A percentile compares a stretch with the other conserved stretches of the same genome.
Evolutionary conservation across 2,113 vertebrate species (phyloP).

Genomic region (Carettochelys insculpta): DNA sequence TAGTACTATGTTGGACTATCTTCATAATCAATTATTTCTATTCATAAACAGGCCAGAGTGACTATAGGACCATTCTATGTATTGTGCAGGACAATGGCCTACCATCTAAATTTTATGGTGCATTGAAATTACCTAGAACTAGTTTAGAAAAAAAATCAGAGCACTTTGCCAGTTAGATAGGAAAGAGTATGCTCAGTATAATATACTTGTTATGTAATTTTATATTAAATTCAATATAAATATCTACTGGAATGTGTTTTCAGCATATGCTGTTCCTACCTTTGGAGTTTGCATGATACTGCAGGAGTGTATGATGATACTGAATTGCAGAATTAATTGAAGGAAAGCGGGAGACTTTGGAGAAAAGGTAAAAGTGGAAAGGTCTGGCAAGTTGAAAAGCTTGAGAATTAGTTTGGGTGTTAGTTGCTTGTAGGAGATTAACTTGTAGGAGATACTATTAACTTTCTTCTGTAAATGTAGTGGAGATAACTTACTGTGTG

Average conservation of each 20-base stretch:
- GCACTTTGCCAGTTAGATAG: background rate
- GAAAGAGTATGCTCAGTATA: background rate
- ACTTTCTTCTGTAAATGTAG: background rate
- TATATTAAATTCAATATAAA: background rate
- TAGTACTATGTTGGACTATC: no score
- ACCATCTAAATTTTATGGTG: fast-evolving
- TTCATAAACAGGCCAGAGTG: fast-evolving
- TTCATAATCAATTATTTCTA: fast-evolving
- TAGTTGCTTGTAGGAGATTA: background rate
- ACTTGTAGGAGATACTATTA: background rate
- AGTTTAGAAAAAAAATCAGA: background rate
- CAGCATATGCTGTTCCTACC: background rate
- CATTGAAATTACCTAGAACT: fast-evolving
- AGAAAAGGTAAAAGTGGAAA: background rate
- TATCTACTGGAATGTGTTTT: background rate
- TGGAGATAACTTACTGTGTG: background rate
- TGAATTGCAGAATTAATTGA: background rate
- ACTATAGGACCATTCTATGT: fast-evolving
- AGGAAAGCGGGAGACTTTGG: fast-evolving
- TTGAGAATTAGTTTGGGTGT: background rate
- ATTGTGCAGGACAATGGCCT: background rate
- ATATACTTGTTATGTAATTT: background rate
- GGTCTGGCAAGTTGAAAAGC: fast-evolving
- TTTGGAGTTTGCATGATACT: background rate
- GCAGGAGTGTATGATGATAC: background rate